Evolutionary conservation across 30 jellyfish, hydroid and myxozoan species (phyloP), one percentile per base, ranked within the genome.

Genomic region (Sanderia malayensis): DNA sequence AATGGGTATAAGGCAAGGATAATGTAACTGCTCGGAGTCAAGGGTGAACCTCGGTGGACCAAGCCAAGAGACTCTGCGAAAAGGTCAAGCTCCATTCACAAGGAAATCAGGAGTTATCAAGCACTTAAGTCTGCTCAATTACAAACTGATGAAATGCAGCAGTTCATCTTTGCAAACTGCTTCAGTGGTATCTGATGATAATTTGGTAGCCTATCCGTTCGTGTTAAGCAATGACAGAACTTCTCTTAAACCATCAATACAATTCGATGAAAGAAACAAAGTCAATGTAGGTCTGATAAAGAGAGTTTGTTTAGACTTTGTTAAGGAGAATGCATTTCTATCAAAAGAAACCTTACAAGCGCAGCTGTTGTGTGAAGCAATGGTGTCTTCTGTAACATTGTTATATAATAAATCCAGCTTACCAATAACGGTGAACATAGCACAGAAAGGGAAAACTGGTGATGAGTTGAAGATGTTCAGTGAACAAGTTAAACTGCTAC

Each of bases 41-140:
- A 20, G 72, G 60, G 45, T 70, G 82, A 44, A 70, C 52, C 72
- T 70, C 26, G 82, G 82, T 18, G 82, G 82, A n/a, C 82, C 73
- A 44, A 3, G 46, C 19, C 18, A 44, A 15, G 82, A 41, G 49
- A 70, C 82, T 4, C 58, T 70, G 9, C 82, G 73, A 22, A 70
- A 70, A 46, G 24, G 17, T 2, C 49, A 46, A 24, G 82, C 82
- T 13, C 47, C 82, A 44, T 44, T 18, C 75, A 70, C 82, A 46
- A 41, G 49, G 4, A 22, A 45, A 44, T 47, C 82, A 2, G 82
- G 82, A 7, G 73, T 70, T 11, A 19, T 17, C 49, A 25, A 46
- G 75, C 49, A 70, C 26, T 25, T 70, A 18, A 37, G 73, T 24
- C 76, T 46, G 4, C 45, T 70, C 7, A 44, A 44, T 23, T 46